A percentile compares a stretch with the other conserved stretches of the same genome.
phyloP scores from a whole-genome alignment of 2,113 vertebrate species.

The Alectura lathami region DNA sequence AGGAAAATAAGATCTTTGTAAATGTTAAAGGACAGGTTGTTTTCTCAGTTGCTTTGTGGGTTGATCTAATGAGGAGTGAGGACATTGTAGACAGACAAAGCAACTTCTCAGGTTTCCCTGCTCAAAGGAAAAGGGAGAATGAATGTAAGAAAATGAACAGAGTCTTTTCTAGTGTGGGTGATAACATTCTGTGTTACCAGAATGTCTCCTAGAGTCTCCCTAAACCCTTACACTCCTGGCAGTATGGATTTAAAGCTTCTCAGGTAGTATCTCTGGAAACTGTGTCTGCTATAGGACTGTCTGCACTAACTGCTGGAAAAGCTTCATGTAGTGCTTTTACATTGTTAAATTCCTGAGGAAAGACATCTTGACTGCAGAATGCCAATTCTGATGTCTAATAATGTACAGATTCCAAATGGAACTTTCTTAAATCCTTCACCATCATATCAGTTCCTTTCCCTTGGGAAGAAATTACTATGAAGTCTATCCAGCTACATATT shows the following conservation, averaged over 20 bases:
- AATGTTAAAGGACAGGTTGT: neutral
- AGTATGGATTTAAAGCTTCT: neutral
- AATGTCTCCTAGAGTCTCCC: neutral
- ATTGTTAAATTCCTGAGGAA: neutral
- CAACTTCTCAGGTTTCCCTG: neutral
- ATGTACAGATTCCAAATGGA: neutral
- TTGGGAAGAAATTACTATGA: neutral
- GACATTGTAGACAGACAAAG: neutral
- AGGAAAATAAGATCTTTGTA: neutral
- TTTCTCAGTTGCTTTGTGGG: neutral
- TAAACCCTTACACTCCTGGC: neutral
- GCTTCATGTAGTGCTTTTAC: neutral
- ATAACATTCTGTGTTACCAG: neutral
- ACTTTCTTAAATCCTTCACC: neutral
- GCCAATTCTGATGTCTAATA: neutral
- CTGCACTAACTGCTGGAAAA: neutral
- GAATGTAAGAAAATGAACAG: neutral
- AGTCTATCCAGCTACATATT: neutral
- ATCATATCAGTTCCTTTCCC: neutral
- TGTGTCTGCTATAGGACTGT: neutral
- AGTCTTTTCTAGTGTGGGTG: neutral
- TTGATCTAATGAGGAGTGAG: neutral
- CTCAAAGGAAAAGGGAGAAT: neutral
- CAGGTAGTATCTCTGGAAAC: neutral
- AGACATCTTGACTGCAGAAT: neutral